Conservation (phyloP, 2,113 vertebrate genomes). For the Tragelaphus imberbis region DNA sequence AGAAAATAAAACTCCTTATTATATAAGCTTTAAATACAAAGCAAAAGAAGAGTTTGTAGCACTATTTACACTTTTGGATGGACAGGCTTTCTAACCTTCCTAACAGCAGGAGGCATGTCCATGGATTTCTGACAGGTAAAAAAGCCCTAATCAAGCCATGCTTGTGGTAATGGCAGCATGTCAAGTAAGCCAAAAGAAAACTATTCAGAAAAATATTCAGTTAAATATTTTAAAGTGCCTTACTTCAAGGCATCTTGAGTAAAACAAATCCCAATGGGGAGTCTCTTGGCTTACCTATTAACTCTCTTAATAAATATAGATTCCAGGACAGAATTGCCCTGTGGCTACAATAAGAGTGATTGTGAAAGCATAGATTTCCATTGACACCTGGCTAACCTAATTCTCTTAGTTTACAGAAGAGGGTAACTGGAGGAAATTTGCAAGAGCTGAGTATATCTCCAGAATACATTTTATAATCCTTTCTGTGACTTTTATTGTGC, state of each 20-base stretch:
- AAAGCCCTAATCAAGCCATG: background rate
- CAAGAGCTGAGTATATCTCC: background rate
- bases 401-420: background rate
- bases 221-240: background rate
- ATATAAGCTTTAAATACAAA: background rate
- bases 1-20: background rate
- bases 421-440: background rate
- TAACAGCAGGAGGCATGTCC: background rate
- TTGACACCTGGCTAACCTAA: background rate
- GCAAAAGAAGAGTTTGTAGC: background rate
- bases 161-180: no score
- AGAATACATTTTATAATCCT: background rate
- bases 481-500: background rate
- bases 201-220: background rate
- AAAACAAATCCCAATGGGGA: background rate
- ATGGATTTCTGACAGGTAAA: background rate
- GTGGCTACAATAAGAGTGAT: background rate
- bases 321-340: background rate
- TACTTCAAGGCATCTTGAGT: background rate
- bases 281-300: background rate
- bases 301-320: background rate
- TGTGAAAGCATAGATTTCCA: background rate
- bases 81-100: rapidly evolving
- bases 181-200: background rate
- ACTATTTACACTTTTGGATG: background rate